Conservation (phyloP, 2,797 vertebrate genomes). For the Peromyscus nudipes region DNA sequence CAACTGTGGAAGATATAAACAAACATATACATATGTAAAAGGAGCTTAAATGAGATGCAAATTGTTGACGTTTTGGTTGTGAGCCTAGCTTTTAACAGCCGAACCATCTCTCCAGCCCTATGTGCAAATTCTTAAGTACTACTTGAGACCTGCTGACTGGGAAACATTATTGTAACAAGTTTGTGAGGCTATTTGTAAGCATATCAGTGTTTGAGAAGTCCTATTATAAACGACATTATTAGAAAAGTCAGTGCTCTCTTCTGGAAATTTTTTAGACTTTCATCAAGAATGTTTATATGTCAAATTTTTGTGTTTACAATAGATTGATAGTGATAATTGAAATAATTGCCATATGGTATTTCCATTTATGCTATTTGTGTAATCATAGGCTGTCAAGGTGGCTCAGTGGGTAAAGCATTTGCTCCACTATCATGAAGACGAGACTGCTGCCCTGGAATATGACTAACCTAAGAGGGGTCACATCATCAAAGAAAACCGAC, state of each 20-base stretch:
- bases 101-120: not conserved
- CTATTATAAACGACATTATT: not conserved
- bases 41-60: not conserved
- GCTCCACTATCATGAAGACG: not conserved
- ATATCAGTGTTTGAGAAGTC: not conserved
- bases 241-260: not conserved
- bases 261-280: not conserved
- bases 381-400: not conserved
- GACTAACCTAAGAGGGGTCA: not conserved
- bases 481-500: not conserved
- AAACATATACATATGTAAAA: not conserved
- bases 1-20: not conserved
- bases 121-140: not conserved
- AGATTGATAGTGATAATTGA: not conserved
- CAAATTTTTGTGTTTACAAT: constrained; percentile 13
- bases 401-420: not conserved
- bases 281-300: not conserved
- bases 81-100: not conserved
- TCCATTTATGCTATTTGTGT: not conserved
- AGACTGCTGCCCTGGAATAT: not conserved
- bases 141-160: not conserved
- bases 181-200: not conserved
- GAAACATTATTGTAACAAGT: not conserved
- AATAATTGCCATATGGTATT: not conserved
- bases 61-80: not conserved